Percentiles rank a stretch among this genome's conserved stretches.
Conservation (phyloP, 2,888 invertebrate genomes). For the Nudaria mundana region DNA sequence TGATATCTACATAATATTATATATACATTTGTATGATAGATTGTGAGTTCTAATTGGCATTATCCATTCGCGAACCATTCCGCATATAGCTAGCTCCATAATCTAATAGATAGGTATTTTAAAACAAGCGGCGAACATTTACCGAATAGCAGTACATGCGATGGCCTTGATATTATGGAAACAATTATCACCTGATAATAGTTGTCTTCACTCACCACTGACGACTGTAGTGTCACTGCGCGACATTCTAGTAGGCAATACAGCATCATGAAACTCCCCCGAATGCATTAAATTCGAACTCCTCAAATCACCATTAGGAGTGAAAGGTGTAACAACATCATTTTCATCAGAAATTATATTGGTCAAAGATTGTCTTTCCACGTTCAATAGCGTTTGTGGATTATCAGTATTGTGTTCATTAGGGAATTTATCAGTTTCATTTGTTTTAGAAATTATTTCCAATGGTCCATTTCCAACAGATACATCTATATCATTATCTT, state of each 20-base stretch:
- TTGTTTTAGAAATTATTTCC: not conserved
- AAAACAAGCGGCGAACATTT: slow-evolving; percentile 38
- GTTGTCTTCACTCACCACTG: slow-evolving; percentile 81
- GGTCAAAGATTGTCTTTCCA: slow-evolving; percentile 24
- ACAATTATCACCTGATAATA: slow-evolving; percentile 78
- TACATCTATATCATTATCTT: slow-evolving; percentile 2
- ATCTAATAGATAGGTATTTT: slow-evolving; percentile 29
- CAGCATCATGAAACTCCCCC: slow-evolving; percentile 79
- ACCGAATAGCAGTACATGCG: slow-evolving; percentile 66
- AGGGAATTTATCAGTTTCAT: not conserved
- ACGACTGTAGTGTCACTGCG: slow-evolving; percentile 69
- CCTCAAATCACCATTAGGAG: slow-evolving; percentile 25
- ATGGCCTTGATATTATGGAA: slow-evolving; percentile 71
- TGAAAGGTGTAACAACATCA: slow-evolving; percentile 64
- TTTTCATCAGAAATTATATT: slow-evolving; percentile 59
- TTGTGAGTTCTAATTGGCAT: not conserved
- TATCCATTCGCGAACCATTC: slow-evolving; percentile 1
- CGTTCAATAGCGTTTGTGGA: slow-evolving; percentile 16
- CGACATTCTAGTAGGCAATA: slow-evolving; percentile 69
- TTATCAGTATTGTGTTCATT: slow-evolving; percentile 12
- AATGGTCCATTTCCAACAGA: slow-evolving; percentile 1
- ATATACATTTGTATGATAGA: slow-evolving; percentile 6
- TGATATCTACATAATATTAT: too few relatives aligned
- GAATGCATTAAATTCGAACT: slow-evolving; percentile 61
- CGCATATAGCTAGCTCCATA: slow-evolving; percentile 13